These are phyloP conservation scores for Ditylenchus weischeri DNA, from an alignment of 2,888 invertebrate species.

Conservation along the genomic window DNA sequence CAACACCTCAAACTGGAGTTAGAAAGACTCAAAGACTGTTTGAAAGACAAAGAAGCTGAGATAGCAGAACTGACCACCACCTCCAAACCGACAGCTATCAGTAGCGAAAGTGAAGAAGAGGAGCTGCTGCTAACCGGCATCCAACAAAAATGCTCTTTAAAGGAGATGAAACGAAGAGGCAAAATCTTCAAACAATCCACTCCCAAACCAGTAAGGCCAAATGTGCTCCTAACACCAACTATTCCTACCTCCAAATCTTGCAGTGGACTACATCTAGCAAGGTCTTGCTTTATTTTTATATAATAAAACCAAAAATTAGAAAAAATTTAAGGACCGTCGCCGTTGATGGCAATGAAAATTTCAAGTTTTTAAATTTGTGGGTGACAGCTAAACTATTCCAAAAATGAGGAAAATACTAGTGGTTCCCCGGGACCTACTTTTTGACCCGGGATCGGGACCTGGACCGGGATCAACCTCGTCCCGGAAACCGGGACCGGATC, in stretches of 20 bases:
- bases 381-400: too few relatives aligned
- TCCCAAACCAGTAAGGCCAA: background rate
- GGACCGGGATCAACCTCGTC: too few relatives aligned
- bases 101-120: constrained; percentile 2
- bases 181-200: background rate
- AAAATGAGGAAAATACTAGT: too few relatives aligned
- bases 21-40: constrained; percentile 6
- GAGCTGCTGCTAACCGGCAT: background rate
- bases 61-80: background rate
- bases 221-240: background rate
- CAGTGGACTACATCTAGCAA: background rate
- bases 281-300: too few relatives aligned
- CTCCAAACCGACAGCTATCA: background rate
- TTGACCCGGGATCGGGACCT: too few relatives aligned
- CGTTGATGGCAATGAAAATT: too few relatives aligned
- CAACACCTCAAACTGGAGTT: constrained; percentile 1
- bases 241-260: background rate
- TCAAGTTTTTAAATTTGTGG: too few relatives aligned
- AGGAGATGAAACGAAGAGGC: background rate
- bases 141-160: too few relatives aligned
- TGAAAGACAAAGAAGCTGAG: background rate
- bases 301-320: too few relatives aligned
- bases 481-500: too few relatives aligned
- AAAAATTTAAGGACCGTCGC: too few relatives aligned
- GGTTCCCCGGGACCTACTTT: too few relatives aligned